Percentiles rank a stretch among this genome's conserved stretches.
phyloP scores from a whole-genome alignment of 2,797 vertebrate genomes.

The Pygocentrus nattereri region DNA sequence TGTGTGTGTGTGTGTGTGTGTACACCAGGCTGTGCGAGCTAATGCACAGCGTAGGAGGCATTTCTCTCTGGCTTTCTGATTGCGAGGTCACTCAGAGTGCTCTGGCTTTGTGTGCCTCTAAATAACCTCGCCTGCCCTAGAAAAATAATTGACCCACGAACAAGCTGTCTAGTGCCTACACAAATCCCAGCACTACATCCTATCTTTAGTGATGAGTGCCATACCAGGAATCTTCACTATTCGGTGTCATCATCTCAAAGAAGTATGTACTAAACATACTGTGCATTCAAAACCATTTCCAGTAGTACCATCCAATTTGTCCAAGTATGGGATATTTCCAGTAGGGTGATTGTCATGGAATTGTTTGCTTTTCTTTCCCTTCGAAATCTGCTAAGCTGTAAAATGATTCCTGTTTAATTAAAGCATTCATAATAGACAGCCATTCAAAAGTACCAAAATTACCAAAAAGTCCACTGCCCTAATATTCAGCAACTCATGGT shows the following conservation, averaged over 20 bases:
- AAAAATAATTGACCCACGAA: conserved; percentile 36
- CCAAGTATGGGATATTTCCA: no score
- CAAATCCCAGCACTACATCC: background rate
- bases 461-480: no score
- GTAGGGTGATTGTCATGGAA: no score
- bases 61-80: background rate
- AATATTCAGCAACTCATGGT: no score
- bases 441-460: no score
- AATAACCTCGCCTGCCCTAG: conserved; percentile 19
- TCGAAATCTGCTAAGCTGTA: no score
- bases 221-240: background rate
- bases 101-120: background rate
- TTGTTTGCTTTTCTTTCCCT: no score
- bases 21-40: background rate
- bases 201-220: background rate
- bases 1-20: background rate
- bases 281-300: background rate
- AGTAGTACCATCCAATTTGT: no score
- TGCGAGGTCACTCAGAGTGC: conserved; percentile 2
- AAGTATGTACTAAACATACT: background rate
- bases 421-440: no score
- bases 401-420: no score
- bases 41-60: background rate
- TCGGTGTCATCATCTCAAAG: background rate
- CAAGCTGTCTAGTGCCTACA: conserved; percentile 6